These are phyloP conservation scores for Stenurella melanura DNA, from an alignment of 2,888 invertebrate species.

Conservation along the genomic window DNA sequence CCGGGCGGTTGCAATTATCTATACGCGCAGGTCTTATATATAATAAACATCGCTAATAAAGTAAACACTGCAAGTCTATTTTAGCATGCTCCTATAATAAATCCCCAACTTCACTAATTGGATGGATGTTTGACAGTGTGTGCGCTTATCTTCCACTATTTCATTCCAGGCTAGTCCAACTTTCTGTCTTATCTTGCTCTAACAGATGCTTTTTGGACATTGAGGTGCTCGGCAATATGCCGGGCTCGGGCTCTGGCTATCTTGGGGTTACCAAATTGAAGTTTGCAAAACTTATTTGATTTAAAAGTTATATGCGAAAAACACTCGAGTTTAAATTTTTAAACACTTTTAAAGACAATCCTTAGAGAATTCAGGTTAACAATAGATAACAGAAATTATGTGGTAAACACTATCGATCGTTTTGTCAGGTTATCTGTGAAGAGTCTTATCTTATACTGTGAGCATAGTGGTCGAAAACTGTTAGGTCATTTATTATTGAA, in stretches of 20 bases:
- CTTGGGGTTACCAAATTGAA: neutral
- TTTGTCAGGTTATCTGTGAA: no score
- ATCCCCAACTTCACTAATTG: constrained; percentile 72
- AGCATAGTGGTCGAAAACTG: no score
- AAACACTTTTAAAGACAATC: no score
- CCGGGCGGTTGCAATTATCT: constrained; percentile 69
- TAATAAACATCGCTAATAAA: constrained; percentile 70
- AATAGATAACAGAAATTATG: no score
- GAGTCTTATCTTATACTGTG: no score
- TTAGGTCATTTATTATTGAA: no score
- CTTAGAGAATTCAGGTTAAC: no score
- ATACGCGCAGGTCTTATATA: constrained; percentile 65
- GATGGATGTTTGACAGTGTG: constrained; percentile 72
- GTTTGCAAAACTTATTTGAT: neutral
- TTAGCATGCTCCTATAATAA: constrained; percentile 69
- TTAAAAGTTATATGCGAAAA: neutral
- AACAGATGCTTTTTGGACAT: constrained; percentile 47
- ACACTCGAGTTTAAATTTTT: neutral
- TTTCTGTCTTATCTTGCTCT: constrained; percentile 54
- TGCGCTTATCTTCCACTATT: constrained; percentile 60
- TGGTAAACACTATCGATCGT: no score
- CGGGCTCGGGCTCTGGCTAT: neutral
- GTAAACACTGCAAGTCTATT: constrained; percentile 68
- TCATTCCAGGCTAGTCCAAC: constrained; percentile 53
- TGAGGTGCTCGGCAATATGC: constrained; percentile 23